Base-by-base conservation (phyloP, 2,888 invertebrate species). In the Cataglyphis rosenhaueri region DNA sequence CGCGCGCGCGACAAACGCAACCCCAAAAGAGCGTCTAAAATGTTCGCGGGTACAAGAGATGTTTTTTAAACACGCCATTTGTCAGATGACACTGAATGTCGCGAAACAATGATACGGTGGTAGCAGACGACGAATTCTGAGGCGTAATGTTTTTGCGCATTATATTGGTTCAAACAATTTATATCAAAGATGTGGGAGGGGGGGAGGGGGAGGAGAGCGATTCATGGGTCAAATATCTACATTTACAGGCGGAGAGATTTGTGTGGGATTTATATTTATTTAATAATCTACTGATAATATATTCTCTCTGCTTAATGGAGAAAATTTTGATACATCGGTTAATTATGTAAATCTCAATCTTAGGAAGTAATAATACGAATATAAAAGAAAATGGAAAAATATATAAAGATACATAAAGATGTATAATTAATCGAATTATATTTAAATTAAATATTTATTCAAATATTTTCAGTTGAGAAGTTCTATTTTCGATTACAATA, bases 1-100 rank as follows among this genome's bases (percentile, higher is more conserved):
- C 85, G 55, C 71, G 84, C 85, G 55, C 70, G 61, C 85, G 87
- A 79, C 88, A 82, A 83, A 87, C 84, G 76, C 88, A 88, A 83
- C 73, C 78, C 87, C 75, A 86, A 79, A 82, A 88, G 85, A 71
- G 44, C 32, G 71, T 79, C 78, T 79, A 71, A 79, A 79, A 79
- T 79, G 78, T 79, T 79, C 71, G 78, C 73, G 71, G 35, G 25
- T 71, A 71, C 78, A 79, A 25, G 78, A 79, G 78, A 71, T 79
- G 78, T 79, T 79, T 79, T 79, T 79, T 79, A 79, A 79, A 79
- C 78, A 71, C 25, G 59, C 35, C 73, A 79, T 79, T 79, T 79
- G 71, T 79, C 78, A 79, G 71, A 44, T 71, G 44, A 59, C 59
- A 44, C 59, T 44, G 70, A 78, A 70, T 59, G 71, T 48, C 41